Evolutionary conservation across 2,888 invertebrate genomes (phyloP).

Genomic region (Charanyca ferruginea): DNA sequence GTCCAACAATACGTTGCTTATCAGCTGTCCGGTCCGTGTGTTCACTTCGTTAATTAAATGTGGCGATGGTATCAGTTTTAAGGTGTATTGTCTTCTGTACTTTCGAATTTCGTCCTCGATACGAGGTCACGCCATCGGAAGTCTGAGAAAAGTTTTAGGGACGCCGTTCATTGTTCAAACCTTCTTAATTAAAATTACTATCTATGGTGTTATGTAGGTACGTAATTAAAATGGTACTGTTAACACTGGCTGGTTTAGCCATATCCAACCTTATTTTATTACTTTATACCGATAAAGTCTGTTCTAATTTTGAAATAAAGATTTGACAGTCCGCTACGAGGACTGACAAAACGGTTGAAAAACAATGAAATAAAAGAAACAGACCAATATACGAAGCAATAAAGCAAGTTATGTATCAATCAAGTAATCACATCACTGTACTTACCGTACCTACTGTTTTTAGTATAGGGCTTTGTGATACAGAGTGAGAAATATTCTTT

Average conservation of each 20-base stretch:
- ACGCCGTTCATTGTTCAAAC: constrained; percentile 56
- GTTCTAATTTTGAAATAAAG: too few species aligned
- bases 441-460: too few species aligned
- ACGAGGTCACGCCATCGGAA: constrained; percentile 72
- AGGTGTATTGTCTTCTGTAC: constrained; percentile 75
- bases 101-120: constrained; percentile 79
- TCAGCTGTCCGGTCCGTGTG: constrained; percentile 59
- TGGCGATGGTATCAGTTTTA: constrained; percentile 72
- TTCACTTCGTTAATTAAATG: constrained; percentile 74
- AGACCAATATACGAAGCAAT: too few species aligned
- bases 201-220: constrained; percentile 35
- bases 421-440: too few species aligned
- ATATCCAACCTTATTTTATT: too few species aligned
- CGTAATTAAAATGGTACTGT: constrained; percentile 15
- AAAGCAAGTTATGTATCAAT: too few species aligned
- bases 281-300: too few species aligned
- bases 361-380: too few species aligned
- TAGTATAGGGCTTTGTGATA: background rate
- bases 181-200: constrained; percentile 49
- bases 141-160: constrained; percentile 64
- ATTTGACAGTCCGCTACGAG: too few species aligned
- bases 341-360: too few species aligned
- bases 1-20: constrained; percentile 46
- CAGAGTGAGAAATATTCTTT: background rate
- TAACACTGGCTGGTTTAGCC: too few species aligned